These are phyloP conservation scores for Conchocele bisecta DNA, from an alignment of 2,888 invertebrate genomes.

Conservation along the genomic window DNA sequence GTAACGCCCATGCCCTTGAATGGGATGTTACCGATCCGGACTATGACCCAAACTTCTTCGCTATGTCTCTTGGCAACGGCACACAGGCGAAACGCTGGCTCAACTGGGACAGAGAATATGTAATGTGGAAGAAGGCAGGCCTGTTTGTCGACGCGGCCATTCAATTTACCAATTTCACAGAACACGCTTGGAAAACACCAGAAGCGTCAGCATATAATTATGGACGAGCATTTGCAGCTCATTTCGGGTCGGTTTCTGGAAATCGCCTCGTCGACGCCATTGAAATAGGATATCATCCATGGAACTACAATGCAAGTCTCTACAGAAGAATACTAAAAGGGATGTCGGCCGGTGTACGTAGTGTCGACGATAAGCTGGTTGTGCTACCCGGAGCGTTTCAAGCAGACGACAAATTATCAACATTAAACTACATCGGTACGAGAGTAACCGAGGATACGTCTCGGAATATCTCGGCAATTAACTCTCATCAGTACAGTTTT, in stretches of 20 bases:
- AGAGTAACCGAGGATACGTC: conserved; percentile 58
- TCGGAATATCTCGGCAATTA: conserved; percentile 59
- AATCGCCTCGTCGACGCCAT: conserved; percentile 61
- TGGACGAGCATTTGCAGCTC: conserved; percentile 65
- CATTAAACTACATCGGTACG: conserved; percentile 67
- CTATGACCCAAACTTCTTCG: conserved; percentile 54
- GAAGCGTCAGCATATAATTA: conserved; percentile 56
- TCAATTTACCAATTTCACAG: conserved; percentile 66
- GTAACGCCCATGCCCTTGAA: conserved; percentile 69
- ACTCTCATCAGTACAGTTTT: conserved; percentile 69
- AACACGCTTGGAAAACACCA: conserved; percentile 60
- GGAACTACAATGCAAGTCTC: conserved; percentile 68
- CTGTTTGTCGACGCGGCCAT: conserved; percentile 64
- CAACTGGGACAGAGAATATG: conserved; percentile 72
- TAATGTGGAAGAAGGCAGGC: conserved; percentile 58
- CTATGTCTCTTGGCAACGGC: conserved; percentile 64
- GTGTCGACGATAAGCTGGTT: conserved; percentile 52
- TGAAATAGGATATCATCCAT: conserved; percentile 72
- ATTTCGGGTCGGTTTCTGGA: conserved; percentile 65
- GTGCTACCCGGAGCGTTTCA: conserved; percentile 70
- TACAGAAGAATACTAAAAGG: conserved; percentile 62
- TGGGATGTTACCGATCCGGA: conserved; percentile 71
- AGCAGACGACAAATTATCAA: conserved; percentile 60
- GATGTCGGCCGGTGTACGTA: conserved; percentile 64
- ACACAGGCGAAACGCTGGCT: conserved; percentile 67